A percentile compares a stretch with the other conserved stretches of the same genome.
These are phyloP conservation scores for Hapalemur alaotrensis DNA, from an alignment of 2,797 vertebrate genomes.

Conservation along the genomic window DNA sequence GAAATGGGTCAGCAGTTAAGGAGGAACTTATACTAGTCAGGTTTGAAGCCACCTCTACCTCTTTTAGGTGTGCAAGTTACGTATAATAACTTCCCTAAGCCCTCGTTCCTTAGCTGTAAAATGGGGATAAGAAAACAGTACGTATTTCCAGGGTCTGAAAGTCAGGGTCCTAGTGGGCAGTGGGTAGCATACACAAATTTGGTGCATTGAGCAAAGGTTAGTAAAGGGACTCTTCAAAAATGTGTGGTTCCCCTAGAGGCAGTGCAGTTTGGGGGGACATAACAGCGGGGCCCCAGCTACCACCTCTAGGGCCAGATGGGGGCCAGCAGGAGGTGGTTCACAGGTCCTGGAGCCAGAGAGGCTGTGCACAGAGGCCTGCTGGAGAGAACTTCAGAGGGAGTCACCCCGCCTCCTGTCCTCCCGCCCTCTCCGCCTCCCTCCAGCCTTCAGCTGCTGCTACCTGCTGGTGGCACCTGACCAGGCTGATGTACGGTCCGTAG, in stretches of 20 bases:
- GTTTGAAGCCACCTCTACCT: not conserved
- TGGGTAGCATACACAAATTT: not conserved
- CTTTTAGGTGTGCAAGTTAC: not conserved
- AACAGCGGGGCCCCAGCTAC: not conserved
- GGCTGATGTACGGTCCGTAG: rapidly evolving
- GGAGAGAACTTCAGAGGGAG: not conserved
- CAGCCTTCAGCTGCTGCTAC: not conserved
- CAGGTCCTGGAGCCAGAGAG: not conserved
- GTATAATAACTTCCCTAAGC: not conserved
- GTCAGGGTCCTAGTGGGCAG: not conserved
- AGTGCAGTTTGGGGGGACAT: not conserved
- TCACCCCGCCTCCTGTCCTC: not conserved
- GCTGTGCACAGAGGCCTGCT: not conserved
- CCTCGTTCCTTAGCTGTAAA: not conserved
- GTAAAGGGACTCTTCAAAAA: not conserved
- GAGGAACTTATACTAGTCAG: not conserved
- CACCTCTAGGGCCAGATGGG: not conserved
- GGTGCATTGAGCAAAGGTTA: not conserved
- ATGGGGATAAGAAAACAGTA: not conserved
- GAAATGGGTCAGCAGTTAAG: not conserved
- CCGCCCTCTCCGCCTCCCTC: not conserved
- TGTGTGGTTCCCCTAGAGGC: not conserved
- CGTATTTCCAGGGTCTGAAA: not conserved
- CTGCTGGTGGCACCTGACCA: not conserved
- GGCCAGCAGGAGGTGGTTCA: not conserved